Percentiles rank a stretch among this genome's conserved stretches.
These are phyloP conservation scores for Cladorhizidae sp. DNA, from an alignment of 37 sponge, comb jelly and placozoan genomes.

Conservation along the genomic window DNA sequence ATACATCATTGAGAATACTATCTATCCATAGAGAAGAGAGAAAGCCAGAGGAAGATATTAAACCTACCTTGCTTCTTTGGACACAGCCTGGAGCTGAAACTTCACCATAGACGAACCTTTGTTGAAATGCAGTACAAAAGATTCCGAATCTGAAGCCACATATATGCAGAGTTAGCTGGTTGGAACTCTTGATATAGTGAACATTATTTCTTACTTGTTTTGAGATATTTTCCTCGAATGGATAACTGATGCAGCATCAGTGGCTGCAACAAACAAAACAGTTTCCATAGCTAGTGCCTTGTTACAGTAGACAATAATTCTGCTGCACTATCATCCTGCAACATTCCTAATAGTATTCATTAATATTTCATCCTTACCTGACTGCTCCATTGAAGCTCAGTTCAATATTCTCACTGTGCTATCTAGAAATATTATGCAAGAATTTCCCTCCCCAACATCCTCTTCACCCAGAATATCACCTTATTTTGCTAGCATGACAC, in stretches of 20 bases:
- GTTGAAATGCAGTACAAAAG: conserved; percentile 34
- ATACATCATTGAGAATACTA: too few relatives aligned
- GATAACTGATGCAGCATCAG: conserved; percentile 22
- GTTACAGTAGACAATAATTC: not conserved
- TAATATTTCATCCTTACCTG: too few relatives aligned
- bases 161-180: not conserved
- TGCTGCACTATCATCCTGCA: not conserved
- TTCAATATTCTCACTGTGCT: too few relatives aligned
- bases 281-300: not conserved
- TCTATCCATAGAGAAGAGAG: too few relatives aligned
- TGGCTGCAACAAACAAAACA: conserved; percentile 19
- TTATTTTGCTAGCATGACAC: too few relatives aligned
- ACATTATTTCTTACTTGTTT: conserved; percentile 14
- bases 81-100: conserved; percentile 29
- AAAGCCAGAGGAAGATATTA: not conserved
- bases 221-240: conserved; percentile 4
- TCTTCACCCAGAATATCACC: too few relatives aligned
- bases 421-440: too few relatives aligned
- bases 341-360: too few relatives aligned
- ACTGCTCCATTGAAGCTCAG: too few relatives aligned
- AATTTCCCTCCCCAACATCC: too few relatives aligned
- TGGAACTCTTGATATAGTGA: not conserved
- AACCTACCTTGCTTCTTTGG: conserved; percentile 51
- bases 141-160: conserved; percentile 6
- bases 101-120: conserved; percentile 13